These are phyloP conservation scores for Littorina saxatilis DNA, from an alignment of 1,140 invertebrate species.

Conservation along the genomic window DNA sequence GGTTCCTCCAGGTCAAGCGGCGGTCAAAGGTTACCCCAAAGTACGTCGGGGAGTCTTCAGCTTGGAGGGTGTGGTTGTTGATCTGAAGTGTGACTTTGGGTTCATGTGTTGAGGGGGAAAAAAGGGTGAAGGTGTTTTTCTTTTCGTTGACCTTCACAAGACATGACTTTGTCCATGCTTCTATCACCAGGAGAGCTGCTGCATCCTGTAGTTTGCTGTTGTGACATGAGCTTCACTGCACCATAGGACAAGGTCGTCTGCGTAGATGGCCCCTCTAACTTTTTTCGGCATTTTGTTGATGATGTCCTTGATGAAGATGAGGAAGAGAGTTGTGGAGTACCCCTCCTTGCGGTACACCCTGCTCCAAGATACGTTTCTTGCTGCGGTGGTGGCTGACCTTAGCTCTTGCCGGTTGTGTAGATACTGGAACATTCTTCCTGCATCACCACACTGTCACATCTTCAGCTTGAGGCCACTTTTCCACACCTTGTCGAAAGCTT, in stretches of 20 bases:
- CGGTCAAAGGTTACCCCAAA: conserved; percentile 26
- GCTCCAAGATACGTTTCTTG: too few relatives aligned
- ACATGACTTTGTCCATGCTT: background rate
- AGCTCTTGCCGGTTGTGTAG: too few relatives aligned
- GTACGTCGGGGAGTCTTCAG: conserved; percentile 7
- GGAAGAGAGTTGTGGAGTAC: too few relatives aligned
- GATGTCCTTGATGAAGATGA: conserved; percentile 49
- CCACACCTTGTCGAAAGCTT: too few relatives aligned
- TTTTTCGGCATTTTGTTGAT: conserved; percentile 30
- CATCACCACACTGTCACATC: too few relatives aligned
- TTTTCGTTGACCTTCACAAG: background rate
- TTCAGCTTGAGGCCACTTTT: too few relatives aligned
- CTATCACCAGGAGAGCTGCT: background rate
- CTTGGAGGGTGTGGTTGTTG: background rate
- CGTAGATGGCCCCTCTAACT: conserved; percentile 26
- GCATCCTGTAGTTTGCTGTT: conserved; percentile 16
- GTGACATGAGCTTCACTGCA: conserved; percentile 26
- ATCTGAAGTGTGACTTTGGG: background rate
- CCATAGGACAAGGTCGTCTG: conserved; percentile 44
- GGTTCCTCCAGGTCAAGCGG: too few relatives aligned
- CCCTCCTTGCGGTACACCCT: too few relatives aligned
- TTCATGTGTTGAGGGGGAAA: background rate
- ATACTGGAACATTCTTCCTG: too few relatives aligned
- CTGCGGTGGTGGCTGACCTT: too few relatives aligned
- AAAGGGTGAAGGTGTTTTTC: conserved; percentile 26